Evolutionary conservation across 2,113 vertebrate genomes (phyloP).

Genomic region (Cathartes aura): DNA sequence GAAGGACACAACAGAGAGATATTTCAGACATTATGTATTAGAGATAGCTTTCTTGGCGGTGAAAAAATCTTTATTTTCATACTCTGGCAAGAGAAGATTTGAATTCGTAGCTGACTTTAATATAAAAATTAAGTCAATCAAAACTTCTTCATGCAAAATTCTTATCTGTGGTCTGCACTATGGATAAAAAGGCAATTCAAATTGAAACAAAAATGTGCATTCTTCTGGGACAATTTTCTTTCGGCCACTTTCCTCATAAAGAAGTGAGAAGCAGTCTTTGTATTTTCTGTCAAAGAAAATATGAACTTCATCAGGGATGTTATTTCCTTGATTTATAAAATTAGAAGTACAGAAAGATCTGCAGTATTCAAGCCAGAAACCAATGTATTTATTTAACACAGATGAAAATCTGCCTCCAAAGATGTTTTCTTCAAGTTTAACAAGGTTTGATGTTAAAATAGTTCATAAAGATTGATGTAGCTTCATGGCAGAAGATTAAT

Average conservation of each 20-base stretch:
- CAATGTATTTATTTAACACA: neutral
- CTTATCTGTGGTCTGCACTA: neutral
- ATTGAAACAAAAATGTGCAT: neutral
- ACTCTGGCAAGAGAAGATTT: neutral
- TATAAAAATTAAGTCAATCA: neutral
- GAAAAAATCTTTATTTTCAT: slow-evolving; percentile 22
- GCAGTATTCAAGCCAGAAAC: neutral
- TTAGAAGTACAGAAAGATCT: neutral
- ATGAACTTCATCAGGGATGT: neutral
- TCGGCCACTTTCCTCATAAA: neutral
- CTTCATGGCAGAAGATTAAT: slow-evolving; percentile 9
- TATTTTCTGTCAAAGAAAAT: neutral
- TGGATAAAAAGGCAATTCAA: neutral
- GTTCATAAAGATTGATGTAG: neutral
- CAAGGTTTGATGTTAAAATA: neutral
- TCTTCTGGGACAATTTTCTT: neutral
- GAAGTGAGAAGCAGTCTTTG: neutral
- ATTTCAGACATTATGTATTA: neutral
- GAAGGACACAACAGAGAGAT: neutral
- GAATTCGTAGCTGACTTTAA: neutral
- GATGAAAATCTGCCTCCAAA: neutral
- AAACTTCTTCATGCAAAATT: neutral
- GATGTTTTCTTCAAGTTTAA: neutral
- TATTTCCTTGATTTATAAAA: neutral
- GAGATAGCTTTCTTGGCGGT: neutral